These are phyloP conservation scores for Epinephelus fuscoguttatus DNA, from an alignment of 2,113 vertebrate genomes.

Conservation along the genomic window DNA sequence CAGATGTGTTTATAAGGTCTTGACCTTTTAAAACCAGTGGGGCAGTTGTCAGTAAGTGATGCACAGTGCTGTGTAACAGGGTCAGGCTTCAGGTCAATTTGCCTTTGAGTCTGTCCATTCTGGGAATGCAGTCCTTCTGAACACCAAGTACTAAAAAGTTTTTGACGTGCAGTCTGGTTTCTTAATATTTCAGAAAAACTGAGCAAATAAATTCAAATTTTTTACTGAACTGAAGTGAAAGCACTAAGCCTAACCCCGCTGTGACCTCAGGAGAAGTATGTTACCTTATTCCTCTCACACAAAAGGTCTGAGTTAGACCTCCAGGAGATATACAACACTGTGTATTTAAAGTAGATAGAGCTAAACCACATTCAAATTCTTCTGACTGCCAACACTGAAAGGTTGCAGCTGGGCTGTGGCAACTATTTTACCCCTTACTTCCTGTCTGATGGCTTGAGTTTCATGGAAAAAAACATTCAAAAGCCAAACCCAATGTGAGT, in stretches of 20 bases:
- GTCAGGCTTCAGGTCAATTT: background rate
- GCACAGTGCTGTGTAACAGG: background rate
- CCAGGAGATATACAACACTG: background rate
- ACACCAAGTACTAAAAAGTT: too few relatives aligned
- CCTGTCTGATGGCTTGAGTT: background rate
- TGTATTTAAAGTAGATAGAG: constrained; percentile 31
- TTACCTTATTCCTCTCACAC: background rate
- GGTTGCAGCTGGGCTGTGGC: background rate
- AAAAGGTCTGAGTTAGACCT: background rate
- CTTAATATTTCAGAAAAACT: background rate
- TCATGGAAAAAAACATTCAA: too few relatives aligned
- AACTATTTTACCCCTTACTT: background rate
- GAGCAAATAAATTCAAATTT: background rate
- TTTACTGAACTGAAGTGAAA: background rate
- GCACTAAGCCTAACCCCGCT: background rate
- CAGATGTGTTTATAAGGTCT: constrained; percentile 36
- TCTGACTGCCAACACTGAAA: background rate
- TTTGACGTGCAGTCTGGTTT: too few relatives aligned
- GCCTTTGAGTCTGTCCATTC: background rate
- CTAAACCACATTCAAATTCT: constrained; percentile 10
- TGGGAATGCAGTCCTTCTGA: background rate
- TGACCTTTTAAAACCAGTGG: constrained; percentile 16
- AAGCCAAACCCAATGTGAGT: background rate
- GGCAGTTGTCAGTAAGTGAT: constrained; percentile 9
- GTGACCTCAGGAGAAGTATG: constrained; percentile 9